phyloP scores from a whole-genome alignment of 1,140 invertebrate genomes.

The Choristoneura fumiferana region DNA sequence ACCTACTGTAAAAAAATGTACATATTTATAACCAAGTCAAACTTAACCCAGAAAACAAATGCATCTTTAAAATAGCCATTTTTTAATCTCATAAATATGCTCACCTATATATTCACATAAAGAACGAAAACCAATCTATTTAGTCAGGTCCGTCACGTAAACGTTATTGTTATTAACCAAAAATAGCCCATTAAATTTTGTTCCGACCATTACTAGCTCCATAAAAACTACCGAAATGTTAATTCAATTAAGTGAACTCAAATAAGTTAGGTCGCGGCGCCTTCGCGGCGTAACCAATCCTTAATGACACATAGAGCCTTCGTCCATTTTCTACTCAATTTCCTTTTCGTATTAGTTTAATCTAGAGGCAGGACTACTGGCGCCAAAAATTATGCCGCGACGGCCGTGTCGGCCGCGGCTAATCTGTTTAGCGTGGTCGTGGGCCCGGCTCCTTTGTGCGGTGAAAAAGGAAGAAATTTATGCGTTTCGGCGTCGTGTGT shows the following conservation, averaged over 20 bases:
- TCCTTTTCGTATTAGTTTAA: conserved; percentile 78
- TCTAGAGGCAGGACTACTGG: conserved; percentile 76
- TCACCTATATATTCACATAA: not conserved
- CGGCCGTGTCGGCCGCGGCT: conserved; percentile 66
- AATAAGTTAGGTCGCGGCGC: conserved; percentile 62
- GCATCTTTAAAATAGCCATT: too few species aligned
- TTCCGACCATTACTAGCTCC: conserved; percentile 64
- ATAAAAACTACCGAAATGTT: conserved; percentile 70
- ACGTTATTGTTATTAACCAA: conserved; percentile 66
- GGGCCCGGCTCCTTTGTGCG: conserved; percentile 69
- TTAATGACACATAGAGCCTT: conserved; percentile 73
- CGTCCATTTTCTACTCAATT: conserved; percentile 77
- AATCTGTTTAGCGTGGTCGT: conserved; percentile 75
- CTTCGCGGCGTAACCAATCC: conserved; percentile 65
- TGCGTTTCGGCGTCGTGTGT: conserved; percentile 72
- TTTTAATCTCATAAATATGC: too few species aligned
- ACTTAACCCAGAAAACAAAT: too few species aligned
- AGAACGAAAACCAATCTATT: conserved; percentile 29
- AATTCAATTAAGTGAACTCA: conserved; percentile 75
- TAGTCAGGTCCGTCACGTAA: conserved; percentile 52
- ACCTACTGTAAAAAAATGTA: too few species aligned
- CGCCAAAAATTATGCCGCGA: conserved; percentile 77
- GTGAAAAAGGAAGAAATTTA: conserved; percentile 77
- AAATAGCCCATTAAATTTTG: conserved; percentile 62
- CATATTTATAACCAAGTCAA: too few species aligned